Evolutionary conservation across 2,113 vertebrate species (phyloP).

Genomic region (Mohoua ochrocephala): DNA sequence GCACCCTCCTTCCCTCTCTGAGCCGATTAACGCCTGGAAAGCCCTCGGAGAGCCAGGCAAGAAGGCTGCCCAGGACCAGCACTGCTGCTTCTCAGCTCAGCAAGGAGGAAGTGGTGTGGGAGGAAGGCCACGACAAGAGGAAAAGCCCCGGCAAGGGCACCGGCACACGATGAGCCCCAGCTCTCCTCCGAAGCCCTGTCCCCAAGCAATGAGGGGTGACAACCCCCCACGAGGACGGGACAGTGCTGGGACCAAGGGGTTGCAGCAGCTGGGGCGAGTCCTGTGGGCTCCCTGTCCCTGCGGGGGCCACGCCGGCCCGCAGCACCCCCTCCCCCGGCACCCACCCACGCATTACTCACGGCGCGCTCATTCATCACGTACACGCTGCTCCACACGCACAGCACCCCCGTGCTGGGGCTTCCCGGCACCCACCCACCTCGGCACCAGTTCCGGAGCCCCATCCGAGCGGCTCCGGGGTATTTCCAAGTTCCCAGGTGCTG

Average conservation of each 20-base stretch:
- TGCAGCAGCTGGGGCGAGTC: background rate
- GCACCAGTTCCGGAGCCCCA: background rate
- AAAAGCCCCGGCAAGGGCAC: background rate
- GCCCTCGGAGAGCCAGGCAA: background rate
- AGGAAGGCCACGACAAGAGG: background rate
- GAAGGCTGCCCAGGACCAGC: background rate
- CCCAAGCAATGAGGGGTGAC: background rate
- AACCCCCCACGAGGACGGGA: background rate
- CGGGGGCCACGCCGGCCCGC: background rate
- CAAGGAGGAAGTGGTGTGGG: background rate
- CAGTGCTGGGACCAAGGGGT: rapidly evolving
- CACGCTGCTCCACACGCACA: background rate
- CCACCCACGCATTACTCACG: conserved; percentile 38
- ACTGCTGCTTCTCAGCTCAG: background rate
- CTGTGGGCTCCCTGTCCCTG: background rate
- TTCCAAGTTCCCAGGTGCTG: background rate
- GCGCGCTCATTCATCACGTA: conserved; percentile 20
- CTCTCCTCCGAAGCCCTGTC: background rate
- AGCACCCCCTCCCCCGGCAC: background rate
- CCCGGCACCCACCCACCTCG: background rate
- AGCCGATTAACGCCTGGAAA: conserved; percentile 60
- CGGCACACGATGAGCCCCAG: rapidly evolving
- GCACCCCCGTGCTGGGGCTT: background rate
- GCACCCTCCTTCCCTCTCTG: conserved; percentile 27
- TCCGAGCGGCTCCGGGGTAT: background rate